Percentiles rank a stretch among this genome's conserved stretches.
These are phyloP conservation scores for Ctenomys sociabilis DNA, from an alignment of 2,113 vertebrate species.

Conservation along the genomic window DNA sequence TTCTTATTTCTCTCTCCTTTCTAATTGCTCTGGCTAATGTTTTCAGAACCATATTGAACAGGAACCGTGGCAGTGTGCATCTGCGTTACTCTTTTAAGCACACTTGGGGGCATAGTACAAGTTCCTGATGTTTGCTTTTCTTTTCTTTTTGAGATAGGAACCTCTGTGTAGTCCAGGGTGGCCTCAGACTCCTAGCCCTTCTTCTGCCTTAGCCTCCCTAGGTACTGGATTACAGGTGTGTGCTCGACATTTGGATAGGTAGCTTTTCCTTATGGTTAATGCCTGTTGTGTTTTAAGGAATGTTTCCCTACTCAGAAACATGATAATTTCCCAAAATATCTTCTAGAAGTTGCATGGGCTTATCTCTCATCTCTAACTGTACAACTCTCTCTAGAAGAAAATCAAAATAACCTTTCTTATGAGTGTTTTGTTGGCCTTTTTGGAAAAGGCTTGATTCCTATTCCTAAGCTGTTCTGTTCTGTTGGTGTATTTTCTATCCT, in stretches of 20 bases:
- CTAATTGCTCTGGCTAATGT: too few species aligned
- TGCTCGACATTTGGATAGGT: neutral
- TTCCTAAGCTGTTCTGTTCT: neutral
- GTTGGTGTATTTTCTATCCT: neutral
- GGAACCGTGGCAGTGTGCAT: too few species aligned
- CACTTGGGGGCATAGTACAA: neutral
- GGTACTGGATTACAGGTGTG: neutral
- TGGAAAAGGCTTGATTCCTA: neutral
- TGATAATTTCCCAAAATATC: neutral
- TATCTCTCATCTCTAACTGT: neutral
- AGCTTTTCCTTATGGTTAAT: neutral
- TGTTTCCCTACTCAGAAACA: neutral
- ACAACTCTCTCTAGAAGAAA: neutral
- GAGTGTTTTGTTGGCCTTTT: neutral
- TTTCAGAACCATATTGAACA: too few species aligned
- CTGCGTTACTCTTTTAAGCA: neutral
- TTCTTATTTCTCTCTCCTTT: too few species aligned
- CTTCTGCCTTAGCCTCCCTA: neutral
- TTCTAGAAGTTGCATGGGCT: neutral
- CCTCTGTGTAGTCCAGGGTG: neutral
- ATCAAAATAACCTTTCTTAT: neutral
- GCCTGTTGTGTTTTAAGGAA: neutral
- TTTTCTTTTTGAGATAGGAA: neutral
- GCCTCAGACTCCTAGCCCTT: neutral
- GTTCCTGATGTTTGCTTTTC: neutral